Conservation (phyloP, 2,113 vertebrate genomes). For the Rhadina sibilatrix region DNA sequence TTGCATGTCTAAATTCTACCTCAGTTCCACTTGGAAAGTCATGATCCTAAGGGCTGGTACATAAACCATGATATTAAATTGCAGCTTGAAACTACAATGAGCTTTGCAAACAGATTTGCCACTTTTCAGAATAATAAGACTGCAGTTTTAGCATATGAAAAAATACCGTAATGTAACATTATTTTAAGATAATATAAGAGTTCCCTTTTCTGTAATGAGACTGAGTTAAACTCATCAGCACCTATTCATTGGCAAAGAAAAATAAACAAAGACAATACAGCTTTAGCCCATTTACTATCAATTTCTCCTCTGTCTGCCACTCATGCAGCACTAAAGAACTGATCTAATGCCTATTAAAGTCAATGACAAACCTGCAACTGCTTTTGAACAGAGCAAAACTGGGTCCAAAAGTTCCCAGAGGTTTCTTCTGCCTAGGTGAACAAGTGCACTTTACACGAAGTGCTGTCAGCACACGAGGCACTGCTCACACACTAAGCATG, state of each 20-base stretch:
- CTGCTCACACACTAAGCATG: background rate
- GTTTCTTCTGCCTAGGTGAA: constrained; percentile 6
- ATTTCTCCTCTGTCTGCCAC: background rate
- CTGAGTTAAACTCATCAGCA: background rate
- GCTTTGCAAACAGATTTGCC: background rate
- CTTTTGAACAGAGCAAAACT: constrained; percentile 19
- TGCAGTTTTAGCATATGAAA: background rate
- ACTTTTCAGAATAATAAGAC: background rate
- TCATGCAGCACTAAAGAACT: background rate
- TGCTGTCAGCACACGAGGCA: background rate
- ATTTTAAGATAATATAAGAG: too few species aligned
- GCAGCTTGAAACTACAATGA: background rate
- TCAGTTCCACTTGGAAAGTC: background rate
- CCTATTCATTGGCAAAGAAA: background rate
- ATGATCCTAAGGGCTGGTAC: background rate
- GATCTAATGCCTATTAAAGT: background rate
- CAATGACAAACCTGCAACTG: background rate
- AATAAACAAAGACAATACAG: constrained; percentile 9
- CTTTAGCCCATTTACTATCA: background rate
- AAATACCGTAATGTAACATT: background rate
- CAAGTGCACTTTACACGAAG: background rate
- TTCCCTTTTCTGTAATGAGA: background rate
- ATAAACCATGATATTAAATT: background rate
- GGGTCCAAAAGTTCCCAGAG: background rate
- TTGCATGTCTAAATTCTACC: background rate